phyloP scores from a whole-genome alignment of 2,888 invertebrate genomes.

The Magallana nippona region DNA sequence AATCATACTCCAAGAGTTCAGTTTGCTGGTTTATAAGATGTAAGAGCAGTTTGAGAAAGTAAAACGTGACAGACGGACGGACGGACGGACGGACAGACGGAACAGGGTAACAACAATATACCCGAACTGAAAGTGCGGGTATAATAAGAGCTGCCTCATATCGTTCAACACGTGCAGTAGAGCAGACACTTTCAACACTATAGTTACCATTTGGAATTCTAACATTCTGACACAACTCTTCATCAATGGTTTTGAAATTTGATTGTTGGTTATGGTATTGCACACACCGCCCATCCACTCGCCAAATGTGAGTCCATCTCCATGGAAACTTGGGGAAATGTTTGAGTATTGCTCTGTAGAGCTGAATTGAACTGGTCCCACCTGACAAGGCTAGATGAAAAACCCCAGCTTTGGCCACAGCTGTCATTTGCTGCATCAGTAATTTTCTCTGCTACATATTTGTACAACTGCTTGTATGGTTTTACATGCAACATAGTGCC shows the following conservation, averaged over 20 bases:
- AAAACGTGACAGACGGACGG: too few relatives aligned
- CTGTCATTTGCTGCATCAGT: constrained; percentile 49
- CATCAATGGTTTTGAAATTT: constrained; percentile 72
- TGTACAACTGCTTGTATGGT: constrained; percentile 52
- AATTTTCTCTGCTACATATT: constrained; percentile 61
- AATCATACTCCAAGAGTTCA: too few relatives aligned
- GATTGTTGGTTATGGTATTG: constrained; percentile 65
- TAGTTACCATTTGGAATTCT: constrained; percentile 71
- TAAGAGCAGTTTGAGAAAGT: too few relatives aligned
- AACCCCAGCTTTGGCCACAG: constrained; percentile 56
- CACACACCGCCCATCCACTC: constrained; percentile 78
- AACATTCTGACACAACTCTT: constrained; percentile 68
- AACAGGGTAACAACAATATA: too few relatives aligned
- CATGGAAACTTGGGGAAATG: constrained; percentile 70
- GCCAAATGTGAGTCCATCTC: constrained; percentile 76
- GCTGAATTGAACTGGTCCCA: constrained; percentile 60
- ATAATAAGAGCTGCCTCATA: constrained; percentile 70
- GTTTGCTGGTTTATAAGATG: too few relatives aligned
- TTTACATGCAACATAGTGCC: constrained; percentile 62
- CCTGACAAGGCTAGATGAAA: constrained; percentile 78
- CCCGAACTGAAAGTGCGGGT: too few relatives aligned
- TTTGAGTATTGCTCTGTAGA: constrained; percentile 66
- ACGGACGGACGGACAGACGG: too few relatives aligned
- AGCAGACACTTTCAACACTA: constrained; percentile 66
- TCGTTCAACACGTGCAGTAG: constrained; percentile 55